Base-by-base conservation (phyloP, 1,140 invertebrate species). In the Eciton burchellii region DNA sequence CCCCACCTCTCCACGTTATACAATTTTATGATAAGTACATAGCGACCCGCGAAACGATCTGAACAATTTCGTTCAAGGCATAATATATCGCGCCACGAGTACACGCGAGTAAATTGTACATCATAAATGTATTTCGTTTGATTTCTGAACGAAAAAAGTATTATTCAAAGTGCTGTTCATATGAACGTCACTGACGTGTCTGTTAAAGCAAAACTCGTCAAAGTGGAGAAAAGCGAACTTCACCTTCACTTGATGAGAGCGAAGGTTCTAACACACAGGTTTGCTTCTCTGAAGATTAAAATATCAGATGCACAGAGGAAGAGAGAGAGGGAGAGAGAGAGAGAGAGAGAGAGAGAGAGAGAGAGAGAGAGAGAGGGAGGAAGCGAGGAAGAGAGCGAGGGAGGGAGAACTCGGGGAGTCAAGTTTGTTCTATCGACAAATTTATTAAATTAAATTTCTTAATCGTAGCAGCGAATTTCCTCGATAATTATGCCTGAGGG, bases 391-490 rank as follows among this genome's bases (percentile, higher is more conserved):
- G 60, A 60, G 26, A 59, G 8, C 19, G n/a, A 41, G 19, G 35
- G 14, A 45, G 16, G 59, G 26, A 65, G 26, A 73, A n/a, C n/a
- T n/a, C n/a, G n/a, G n/a, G n/a, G 26, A 29, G 21, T 1, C 43
- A 52, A 76, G 26, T 74, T 74, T 49, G 26, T 29, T 52, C n/a
- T 35, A 56, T 0, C 19, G 14, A 21, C 35, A 76, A 76, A 35
- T 76, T 63, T 62, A 26, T 47, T 24, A n/a, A 41, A 21, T 62
- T 76, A 63, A 76, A 76, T 65, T 43, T 76, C 72, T 76, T 63
- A 49, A 9, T 63, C 9, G 8, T 3, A 76, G 43, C 43, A 52
- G 65, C 59, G 35, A 49, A 24, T 63, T 63, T 43, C 16, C 6
- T 24, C 43, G 43, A 49, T 63, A 63, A 63, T 52, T 49, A 26